A percentile compares a stretch with the other conserved stretches of the same genome.
phyloP scores from a whole-genome alignment of 92 coral and sea anemone genomes.

The Epizoanthus fatuus region DNA sequence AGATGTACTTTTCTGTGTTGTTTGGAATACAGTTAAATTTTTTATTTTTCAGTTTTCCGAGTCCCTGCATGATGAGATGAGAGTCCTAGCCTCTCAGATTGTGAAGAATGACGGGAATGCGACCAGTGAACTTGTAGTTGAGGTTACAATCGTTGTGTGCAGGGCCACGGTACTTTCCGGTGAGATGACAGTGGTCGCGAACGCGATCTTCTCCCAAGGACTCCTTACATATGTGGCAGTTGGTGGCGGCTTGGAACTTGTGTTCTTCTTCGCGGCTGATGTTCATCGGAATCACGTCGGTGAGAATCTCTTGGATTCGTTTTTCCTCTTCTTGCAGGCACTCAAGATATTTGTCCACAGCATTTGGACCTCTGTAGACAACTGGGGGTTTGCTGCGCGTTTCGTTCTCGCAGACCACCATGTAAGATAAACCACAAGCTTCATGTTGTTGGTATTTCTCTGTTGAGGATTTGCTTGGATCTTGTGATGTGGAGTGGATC shows the following conservation, averaged over 20 bases:
- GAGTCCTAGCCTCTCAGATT: conserved; percentile 59
- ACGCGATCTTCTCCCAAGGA: conserved; percentile 7
- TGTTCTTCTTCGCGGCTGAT: conserved; percentile 18
- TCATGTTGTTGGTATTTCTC: conserved; percentile 23
- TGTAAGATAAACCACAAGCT: conserved; percentile 30
- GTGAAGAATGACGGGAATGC: conserved; percentile 63
- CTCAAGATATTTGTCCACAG: conserved; percentile 40
- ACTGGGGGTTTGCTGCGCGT: conserved; percentile 32
- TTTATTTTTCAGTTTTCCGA: conserved; percentile 54
- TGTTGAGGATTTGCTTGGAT: no score
- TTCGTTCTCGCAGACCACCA: neutral
- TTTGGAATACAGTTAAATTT: no score
- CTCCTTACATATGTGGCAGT: conserved; percentile 41
- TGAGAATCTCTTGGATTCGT: conserved; percentile 30
- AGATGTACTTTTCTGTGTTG: no score
- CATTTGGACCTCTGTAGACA: conserved; percentile 40
- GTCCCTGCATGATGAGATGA: conserved; percentile 65
- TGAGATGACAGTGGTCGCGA: conserved; percentile 53
- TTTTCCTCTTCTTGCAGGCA: conserved; percentile 28
- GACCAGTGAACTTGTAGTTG: conserved; percentile 39
- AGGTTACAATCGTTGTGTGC: conserved; percentile 49
- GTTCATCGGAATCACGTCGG: conserved; percentile 51
- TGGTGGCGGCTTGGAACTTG: neutral
- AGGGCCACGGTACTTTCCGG: conserved; percentile 39
- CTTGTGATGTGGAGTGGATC: no score